A percentile compares a stretch with the other conserved stretches of the same genome.
Conservation (phyloP, 2,113 vertebrate species). For the Nasalis larvatus region DNA sequence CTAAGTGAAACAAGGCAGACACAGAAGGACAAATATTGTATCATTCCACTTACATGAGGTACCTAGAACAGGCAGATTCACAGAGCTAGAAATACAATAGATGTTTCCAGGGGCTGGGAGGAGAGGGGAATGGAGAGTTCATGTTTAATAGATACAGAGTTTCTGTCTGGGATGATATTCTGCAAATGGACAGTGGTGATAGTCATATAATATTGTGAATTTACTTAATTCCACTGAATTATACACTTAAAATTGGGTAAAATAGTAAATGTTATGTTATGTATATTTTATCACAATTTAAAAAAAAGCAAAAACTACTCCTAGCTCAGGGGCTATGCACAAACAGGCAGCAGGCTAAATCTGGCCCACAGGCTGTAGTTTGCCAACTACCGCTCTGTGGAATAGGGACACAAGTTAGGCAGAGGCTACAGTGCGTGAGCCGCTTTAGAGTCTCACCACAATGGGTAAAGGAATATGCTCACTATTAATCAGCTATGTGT, state of each 20-base stretch:
- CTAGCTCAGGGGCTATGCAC: neutral
- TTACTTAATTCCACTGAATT: neutral
- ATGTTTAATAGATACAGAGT: neutral
- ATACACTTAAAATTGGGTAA: neutral
- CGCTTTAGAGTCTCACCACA: accelerated
- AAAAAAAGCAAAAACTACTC: neutral
- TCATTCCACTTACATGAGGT: neutral
- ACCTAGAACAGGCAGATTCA: neutral
- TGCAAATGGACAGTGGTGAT: neutral
- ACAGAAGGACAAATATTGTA: neutral
- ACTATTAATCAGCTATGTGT: neutral
- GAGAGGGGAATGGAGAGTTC: accelerated
- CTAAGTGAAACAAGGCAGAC: neutral
- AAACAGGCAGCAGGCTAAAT: neutral
- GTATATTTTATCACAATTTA: neutral
- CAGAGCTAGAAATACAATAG: neutral
- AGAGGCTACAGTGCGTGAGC: neutral
- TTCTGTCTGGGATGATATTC: neutral
- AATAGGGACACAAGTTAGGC: too few relatives aligned
- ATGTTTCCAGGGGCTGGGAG: neutral
- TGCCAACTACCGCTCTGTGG: too few relatives aligned
- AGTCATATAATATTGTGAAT: neutral
- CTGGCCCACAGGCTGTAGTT: neutral
- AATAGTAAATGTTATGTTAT: neutral
- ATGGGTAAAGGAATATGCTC: neutral